Evolutionary conservation across 1,140 invertebrate species (phyloP).

Genomic region (Danaus plexippus): DNA sequence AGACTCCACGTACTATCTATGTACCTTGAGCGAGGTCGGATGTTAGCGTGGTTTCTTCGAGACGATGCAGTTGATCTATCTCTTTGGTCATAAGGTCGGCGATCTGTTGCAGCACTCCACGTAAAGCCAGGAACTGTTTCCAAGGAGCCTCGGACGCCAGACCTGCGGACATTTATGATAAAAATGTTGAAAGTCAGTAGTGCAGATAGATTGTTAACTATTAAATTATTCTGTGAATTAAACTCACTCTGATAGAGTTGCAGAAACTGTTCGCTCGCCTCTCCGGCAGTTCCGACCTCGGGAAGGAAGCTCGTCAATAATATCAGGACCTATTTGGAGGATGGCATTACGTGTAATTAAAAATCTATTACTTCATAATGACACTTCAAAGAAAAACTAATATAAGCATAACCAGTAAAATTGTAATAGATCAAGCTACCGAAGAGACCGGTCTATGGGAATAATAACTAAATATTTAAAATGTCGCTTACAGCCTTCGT

Average conservation of each 20-base stretch:
- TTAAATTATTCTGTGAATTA: neutral
- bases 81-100: conserved; percentile 90
- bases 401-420: neutral
- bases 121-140: conserved; percentile 93
- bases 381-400: too few species aligned
- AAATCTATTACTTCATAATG: neutral
- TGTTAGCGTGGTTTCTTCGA: conserved; percentile 93
- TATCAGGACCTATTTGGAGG: conserved; percentile 78
- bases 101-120: conserved; percentile 87
- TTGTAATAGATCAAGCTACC: neutral
- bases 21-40: conserved; percentile 93
- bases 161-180: conserved; percentile 34
- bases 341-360: neutral
- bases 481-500: conserved; percentile 75
- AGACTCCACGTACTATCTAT: neutral
- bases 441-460: neutral
- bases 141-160: conserved; percentile 88
- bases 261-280: conserved; percentile 93
- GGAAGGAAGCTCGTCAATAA: conserved; percentile 91
- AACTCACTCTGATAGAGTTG: conserved; percentile 82
- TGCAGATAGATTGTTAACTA: neutral
- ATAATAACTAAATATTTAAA: neutral
- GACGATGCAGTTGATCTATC: conserved; percentile 86
- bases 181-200: neutral
- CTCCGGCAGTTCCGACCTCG: conserved; percentile 87